Base-by-base conservation (phyloP, 1,140 invertebrate species). In the Stegodyphus dumicola region DNA sequence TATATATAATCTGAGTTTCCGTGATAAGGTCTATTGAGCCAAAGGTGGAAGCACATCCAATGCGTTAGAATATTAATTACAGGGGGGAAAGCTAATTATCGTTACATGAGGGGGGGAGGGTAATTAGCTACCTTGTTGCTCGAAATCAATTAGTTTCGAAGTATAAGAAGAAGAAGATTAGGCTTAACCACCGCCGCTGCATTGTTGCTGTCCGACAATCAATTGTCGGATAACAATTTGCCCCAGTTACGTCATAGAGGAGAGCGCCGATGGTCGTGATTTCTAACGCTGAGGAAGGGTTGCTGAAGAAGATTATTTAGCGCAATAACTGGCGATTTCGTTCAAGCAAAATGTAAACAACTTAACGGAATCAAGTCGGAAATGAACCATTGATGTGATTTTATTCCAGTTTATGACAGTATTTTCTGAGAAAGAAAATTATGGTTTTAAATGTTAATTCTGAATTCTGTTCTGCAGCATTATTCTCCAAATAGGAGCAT, bases 151-250 rank as follows among this genome's bases (percentile, higher is more conserved):
- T 80, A 71, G 69, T 80, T 80, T 73, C 13, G 78, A 80, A 73
- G 77, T 69, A 69, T 67, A 79, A 70, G 78, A 80, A 73, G 77
- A 78, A 78, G 78, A 80, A 80, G 78, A 80, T 80, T 80, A 80
- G 69, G 54, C 69, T 69, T 52, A 78, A 78, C 77, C 77, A 52
- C 77, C 66, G 66, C n/a, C 52, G n/a, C 77, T 78, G 65, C 67
- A 80, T 80, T 80, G 78, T 80, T 80, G 78, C 78, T 71, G 78
- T 49, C 69, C 67, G 33, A 80, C 78, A 80, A 80, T 80, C 78
- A 80, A 80, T 80, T 80, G 78, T 80, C 78, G 78, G 78, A 80
- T 80, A 80, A 80, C 78, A 80, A 73, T 80, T 80, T 80, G 78
- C 67, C 78, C 78, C 69, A 80, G 67, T 80, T 80, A 80, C 78